A percentile compares a stretch with the other conserved stretches of the same genome.
phyloP scores from a whole-genome alignment of 2,888 invertebrate species.

The Fragum whitleyi region DNA sequence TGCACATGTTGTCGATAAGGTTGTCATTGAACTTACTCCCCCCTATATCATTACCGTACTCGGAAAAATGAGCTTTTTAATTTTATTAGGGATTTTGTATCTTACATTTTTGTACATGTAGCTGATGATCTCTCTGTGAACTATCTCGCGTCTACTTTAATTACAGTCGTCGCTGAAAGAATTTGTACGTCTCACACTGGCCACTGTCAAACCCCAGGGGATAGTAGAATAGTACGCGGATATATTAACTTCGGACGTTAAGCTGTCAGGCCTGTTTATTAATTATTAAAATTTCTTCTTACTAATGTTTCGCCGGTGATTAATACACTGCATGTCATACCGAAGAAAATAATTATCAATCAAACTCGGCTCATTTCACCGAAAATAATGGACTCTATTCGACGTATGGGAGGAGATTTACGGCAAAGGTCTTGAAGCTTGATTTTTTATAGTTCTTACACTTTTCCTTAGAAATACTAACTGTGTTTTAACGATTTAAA shows the following conservation, averaged over 20 bases:
- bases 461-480: too few relatives aligned
- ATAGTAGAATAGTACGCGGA: conserved; percentile 3
- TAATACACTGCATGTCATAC: conserved; percentile 23
- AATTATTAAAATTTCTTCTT: conserved; percentile 29
- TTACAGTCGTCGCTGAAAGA: not conserved
- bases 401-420: not conserved
- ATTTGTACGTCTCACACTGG: not conserved
- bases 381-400: not conserved
- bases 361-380: conserved; percentile 17
- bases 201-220: conserved; percentile 4
- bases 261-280: conserved; percentile 20
- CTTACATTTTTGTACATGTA: too few relatives aligned
- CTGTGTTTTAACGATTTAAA: too few relatives aligned
- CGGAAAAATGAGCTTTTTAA: too few relatives aligned
- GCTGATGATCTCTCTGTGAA: too few relatives aligned
- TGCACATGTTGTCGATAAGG: too few relatives aligned
- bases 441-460: too few relatives aligned
- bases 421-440: not conserved
- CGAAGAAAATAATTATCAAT: conserved; percentile 22
- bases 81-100: too few relatives aligned
- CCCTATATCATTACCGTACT: too few relatives aligned
- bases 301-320: conserved; percentile 21
- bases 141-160: not conserved
- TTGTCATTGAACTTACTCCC: too few relatives aligned
- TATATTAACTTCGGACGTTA: conserved; percentile 14